Evolutionary conservation across 2,113 vertebrate species (phyloP).

Genomic region (Anseranas semipalmata): DNA sequence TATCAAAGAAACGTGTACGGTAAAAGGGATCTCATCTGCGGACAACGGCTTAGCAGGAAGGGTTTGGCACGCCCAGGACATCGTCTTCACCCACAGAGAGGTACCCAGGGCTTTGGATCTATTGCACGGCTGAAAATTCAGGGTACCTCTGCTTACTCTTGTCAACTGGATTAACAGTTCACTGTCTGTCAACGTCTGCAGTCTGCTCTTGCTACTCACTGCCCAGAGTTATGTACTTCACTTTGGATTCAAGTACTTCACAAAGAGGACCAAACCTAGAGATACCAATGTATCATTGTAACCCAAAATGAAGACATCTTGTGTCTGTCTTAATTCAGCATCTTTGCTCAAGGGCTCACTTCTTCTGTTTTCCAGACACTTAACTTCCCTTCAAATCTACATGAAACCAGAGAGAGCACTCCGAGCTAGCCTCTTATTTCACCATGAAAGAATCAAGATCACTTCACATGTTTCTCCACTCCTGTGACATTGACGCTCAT

Average conservation of each 20-base stretch:
- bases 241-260: not conserved
- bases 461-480: not conserved
- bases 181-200: rapidly evolving
- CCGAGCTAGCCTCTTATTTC: not conserved
- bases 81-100: not conserved
- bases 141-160: rapidly evolving
- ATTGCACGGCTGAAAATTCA: rapidly evolving
- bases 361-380: not conserved
- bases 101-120: not conserved
- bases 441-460: not conserved
- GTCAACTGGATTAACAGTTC: not conserved
- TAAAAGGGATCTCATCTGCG: rapidly evolving
- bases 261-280: not conserved
- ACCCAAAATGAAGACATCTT: not conserved
- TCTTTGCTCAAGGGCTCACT: not conserved
- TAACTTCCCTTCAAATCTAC: not conserved
- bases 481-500: not conserved
- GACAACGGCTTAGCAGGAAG: not conserved
- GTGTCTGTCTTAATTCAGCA: not conserved
- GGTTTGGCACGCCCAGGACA: not conserved
- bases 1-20: not conserved
- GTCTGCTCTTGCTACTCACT: not conserved
- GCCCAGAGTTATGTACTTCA: not conserved
- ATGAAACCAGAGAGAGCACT: not conserved
- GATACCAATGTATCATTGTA: not conserved